These are phyloP conservation scores for Chloebia gouldiae DNA, from an alignment of 2,113 vertebrate genomes.

Conservation along the genomic window DNA sequence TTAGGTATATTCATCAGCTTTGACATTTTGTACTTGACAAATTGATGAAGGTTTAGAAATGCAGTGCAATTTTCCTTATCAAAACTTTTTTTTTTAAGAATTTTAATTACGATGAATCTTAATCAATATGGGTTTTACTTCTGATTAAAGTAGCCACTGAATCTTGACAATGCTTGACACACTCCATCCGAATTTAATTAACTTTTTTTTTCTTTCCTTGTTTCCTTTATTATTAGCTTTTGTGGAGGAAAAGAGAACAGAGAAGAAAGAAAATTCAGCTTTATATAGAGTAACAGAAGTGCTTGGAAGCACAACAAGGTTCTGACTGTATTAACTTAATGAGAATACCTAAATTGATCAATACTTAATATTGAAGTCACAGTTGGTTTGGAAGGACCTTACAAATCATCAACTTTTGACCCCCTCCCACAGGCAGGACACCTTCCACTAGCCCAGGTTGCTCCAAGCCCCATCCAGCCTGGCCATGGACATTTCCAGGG, in stretches of 20 bases:
- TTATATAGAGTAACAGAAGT: not conserved
- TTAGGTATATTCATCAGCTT: not conserved
- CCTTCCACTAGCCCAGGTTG: fast-evolving
- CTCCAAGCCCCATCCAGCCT: fast-evolving
- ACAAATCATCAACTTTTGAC: not conserved
- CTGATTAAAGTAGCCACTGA: conserved; percentile 42
- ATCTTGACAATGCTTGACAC: conserved; percentile 34
- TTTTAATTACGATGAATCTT: conserved; percentile 26
- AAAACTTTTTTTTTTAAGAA: not conserved
- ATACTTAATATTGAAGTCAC: not conserved
- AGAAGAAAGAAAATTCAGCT: not conserved
- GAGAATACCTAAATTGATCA: not conserved
- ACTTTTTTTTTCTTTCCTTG: not conserved
- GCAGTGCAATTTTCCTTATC: not conserved
- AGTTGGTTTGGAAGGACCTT: not conserved
- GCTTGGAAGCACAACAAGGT: not conserved
- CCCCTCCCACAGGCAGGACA: fast-evolving
- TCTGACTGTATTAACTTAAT: not conserved
- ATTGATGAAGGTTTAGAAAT: not conserved
- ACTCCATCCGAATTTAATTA: conserved; percentile 49
- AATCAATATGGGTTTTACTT: not conserved
- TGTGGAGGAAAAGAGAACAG: not conserved
- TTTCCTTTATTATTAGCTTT: not conserved
- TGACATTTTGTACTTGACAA: conserved; percentile 40
- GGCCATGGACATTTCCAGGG: fast-evolving